A percentile compares a stretch with the other conserved stretches of the same genome.
These are phyloP conservation scores for Himantopus leucocephalus DNA, from an alignment of 2,113 vertebrate species.

Conservation along the genomic window DNA sequence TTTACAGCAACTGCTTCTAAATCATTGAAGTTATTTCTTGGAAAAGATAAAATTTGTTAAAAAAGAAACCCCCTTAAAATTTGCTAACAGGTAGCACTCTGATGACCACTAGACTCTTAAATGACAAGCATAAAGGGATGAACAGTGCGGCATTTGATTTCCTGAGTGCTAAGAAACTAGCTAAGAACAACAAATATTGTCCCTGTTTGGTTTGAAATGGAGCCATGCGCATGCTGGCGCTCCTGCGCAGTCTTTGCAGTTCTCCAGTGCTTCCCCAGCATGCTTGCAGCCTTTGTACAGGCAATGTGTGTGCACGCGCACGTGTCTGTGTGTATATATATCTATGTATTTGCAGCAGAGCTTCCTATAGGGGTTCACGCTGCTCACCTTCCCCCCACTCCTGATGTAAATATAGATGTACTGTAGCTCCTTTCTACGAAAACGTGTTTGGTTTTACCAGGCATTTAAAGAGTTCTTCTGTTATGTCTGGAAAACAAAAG, in stretches of 20 bases:
- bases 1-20: neutral
- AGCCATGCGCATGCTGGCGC: neutral
- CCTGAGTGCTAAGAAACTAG: neutral
- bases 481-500: neutral
- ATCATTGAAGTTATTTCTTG: neutral
- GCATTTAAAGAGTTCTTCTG: neutral
- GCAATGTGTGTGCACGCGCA: fast-evolving
- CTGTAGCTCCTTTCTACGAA: neutral
- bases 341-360: neutral
- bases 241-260: neutral
- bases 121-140: neutral
- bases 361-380: neutral
- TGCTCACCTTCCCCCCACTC: neutral
- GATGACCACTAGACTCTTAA: neutral
- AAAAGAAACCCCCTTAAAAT: neutral
- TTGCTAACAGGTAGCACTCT: neutral
- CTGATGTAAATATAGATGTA: neutral
- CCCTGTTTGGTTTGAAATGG: slow-evolving; percentile 5
- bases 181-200: neutral
- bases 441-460: neutral
- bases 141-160: neutral
- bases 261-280: neutral
- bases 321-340: neutral
- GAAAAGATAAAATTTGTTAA: neutral
- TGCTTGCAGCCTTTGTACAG: neutral